A percentile compares a stretch with the other conserved stretches of the same genome.
Evolutionary conservation across 2,888 invertebrate species (phyloP).

Genomic region (Ectobius pallidus): DNA sequence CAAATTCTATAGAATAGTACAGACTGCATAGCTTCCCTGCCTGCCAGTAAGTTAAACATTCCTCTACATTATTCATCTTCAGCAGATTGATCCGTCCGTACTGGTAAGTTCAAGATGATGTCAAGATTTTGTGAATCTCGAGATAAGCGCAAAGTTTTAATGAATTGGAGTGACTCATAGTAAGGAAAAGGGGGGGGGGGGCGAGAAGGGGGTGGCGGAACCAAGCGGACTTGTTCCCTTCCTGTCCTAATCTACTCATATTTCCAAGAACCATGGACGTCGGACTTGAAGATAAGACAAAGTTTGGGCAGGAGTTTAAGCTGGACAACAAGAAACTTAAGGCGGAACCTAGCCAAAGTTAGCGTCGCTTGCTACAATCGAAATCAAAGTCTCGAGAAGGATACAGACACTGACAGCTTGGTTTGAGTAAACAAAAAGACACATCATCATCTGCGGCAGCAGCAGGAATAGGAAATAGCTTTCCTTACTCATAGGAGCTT

Average conservation of each 20-base stretch:
- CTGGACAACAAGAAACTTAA: constrained; percentile 25
- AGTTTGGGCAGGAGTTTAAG: constrained; percentile 6
- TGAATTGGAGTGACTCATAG: neutral
- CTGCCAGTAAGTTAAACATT: too few relatives aligned
- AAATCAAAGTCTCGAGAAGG: constrained; percentile 23
- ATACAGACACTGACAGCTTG: constrained; percentile 17
- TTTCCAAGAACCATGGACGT: neutral
- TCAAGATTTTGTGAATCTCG: neutral
- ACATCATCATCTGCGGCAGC: constrained; percentile 7
- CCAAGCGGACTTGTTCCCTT: constrained; percentile 7
- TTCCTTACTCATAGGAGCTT: constrained; percentile 13
- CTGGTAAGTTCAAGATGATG: too few relatives aligned
- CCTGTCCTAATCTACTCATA: constrained; percentile 15
- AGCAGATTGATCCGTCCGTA: too few relatives aligned
- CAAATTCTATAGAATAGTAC: too few relatives aligned
- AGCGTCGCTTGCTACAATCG: constrained; percentile 20
- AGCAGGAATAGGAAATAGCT: constrained; percentile 23
- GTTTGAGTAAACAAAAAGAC: constrained; percentile 20
- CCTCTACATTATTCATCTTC: too few relatives aligned
- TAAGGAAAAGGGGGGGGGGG: too few relatives aligned
- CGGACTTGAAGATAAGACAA: constrained; percentile 14
- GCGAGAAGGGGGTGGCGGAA: neutral
- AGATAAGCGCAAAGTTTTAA: neutral
- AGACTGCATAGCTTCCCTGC: too few relatives aligned
- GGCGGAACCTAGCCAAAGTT: constrained; percentile 18